phyloP scores from a whole-genome alignment of 2,888 invertebrate genomes.

The Iphiclides podalirius region DNA sequence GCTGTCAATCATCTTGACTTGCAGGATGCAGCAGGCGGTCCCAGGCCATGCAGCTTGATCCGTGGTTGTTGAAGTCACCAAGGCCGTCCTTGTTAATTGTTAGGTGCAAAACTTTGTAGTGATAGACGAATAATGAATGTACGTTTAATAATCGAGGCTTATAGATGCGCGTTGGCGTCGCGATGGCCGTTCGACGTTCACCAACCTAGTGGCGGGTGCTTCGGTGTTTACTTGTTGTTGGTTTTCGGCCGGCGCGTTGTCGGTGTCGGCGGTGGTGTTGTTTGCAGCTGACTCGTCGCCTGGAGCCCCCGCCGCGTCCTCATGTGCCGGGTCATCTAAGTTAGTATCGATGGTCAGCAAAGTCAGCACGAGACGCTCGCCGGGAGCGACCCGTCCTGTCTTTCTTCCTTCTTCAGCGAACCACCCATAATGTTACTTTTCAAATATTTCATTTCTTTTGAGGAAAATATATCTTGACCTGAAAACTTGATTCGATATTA shows the following conservation, averaged over 20 bases:
- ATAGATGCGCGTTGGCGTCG: constrained; percentile 64
- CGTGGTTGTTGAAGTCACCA: constrained; percentile 1
- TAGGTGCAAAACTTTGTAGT: constrained; percentile 79
- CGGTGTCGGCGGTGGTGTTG: constrained; percentile 44
- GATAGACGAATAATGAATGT: constrained; percentile 49
- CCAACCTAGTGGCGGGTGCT: constrained; percentile 75
- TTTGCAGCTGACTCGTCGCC: constrained; percentile 48
- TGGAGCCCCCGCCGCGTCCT: constrained; percentile 49
- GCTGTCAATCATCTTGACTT: not conserved
- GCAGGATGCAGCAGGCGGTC: not conserved
- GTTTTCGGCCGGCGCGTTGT: constrained; percentile 52
- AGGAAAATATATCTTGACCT: constrained; percentile 63
- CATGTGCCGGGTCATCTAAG: constrained; percentile 68
- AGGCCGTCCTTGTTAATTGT: constrained; percentile 11
- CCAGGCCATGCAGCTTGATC: not conserved
- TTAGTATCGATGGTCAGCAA: constrained; percentile 57
- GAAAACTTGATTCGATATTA: constrained; percentile 79
- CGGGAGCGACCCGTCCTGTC: constrained; percentile 65
- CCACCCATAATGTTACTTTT: constrained; percentile 31
- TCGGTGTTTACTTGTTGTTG: constrained; percentile 64
- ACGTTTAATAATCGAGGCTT: constrained; percentile 56
- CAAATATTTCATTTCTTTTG: constrained; percentile 47
- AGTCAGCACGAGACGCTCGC: constrained; percentile 69
- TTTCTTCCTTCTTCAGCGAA: constrained; percentile 39
- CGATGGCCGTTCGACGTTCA: constrained; percentile 68